Conservation (phyloP, 2,888 invertebrate genomes). For the Scaptodrosophila latifasciaeformis region DNA sequence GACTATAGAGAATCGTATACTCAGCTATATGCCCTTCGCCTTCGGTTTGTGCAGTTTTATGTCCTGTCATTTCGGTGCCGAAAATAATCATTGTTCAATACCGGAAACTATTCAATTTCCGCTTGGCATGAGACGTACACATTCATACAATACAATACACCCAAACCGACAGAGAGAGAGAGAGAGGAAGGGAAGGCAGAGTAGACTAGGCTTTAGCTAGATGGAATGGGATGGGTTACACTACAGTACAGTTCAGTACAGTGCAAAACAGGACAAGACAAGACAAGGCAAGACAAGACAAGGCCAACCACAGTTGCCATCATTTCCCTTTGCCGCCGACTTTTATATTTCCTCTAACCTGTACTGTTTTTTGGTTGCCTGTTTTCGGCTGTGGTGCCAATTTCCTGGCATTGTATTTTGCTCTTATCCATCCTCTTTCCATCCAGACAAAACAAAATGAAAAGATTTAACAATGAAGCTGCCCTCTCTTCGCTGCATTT, state of each 20-base stretch:
- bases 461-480: too few species aligned
- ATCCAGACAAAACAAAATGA: too few species aligned
- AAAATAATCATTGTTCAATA: conserved; percentile 67
- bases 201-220: too few species aligned
- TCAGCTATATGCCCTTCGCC: too few species aligned
- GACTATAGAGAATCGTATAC: too few species aligned
- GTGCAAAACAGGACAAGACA: not conserved
- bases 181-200: not conserved
- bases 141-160: conserved; percentile 29
- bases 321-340: not conserved
- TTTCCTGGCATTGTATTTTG: too few species aligned
- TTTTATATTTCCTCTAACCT: not conserved
- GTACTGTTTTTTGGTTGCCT: not conserved
- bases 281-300: not conserved
- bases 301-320: not conserved
- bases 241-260: not conserved
- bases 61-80: conserved; percentile 30
- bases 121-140: conserved; percentile 54
- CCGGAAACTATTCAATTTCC: conserved; percentile 71
- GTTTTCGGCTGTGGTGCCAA: too few species aligned
- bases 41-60: too few species aligned
- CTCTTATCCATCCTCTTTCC: too few species aligned
- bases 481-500: too few species aligned
- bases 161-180: conserved; percentile 11
- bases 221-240: not conserved